phyloP scores from a whole-genome alignment of 64 coral and sea anemone genomes.

The Hydrozoanthus tunicans region DNA sequence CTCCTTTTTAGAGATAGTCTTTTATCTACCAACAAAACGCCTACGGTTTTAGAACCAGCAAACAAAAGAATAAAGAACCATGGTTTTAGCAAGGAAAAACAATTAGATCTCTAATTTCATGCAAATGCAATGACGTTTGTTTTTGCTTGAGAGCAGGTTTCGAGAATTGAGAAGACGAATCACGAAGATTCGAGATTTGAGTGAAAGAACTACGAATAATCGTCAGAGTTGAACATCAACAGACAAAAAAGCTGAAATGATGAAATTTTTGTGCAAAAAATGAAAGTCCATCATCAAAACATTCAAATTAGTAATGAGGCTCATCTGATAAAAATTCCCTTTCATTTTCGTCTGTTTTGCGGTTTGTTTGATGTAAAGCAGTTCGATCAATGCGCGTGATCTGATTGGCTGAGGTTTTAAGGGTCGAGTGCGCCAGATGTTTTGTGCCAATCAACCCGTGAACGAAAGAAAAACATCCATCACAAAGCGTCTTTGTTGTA shows the following conservation, averaged over 20 bases:
- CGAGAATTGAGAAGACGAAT: not conserved
- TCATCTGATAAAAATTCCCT: slow-evolving; percentile 57
- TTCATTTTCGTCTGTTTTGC: slow-evolving; percentile 58
- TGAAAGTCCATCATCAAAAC: slow-evolving; percentile 13
- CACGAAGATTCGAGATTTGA: not conserved
- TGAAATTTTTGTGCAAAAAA: not conserved
- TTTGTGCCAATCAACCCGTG: slow-evolving; percentile 45
- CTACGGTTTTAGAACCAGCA: not conserved
- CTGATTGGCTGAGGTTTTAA: slow-evolving; percentile 27
- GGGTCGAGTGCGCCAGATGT: slow-evolving; percentile 39
- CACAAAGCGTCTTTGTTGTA: slow-evolving; percentile 58
- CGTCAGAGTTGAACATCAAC: not conserved
- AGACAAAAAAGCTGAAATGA: not conserved
- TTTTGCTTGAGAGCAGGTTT: slow-evolving; percentile 43
- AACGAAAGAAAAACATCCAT: slow-evolving; percentile 24
- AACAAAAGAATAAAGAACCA: slow-evolving; percentile 1
- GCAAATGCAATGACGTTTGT: slow-evolving; percentile 64
- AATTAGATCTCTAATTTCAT: slow-evolving; percentile 58
- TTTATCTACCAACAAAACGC: not conserved
- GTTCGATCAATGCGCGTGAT: not conserved
- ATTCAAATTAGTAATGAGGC: slow-evolving; percentile 39
- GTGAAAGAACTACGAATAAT: not conserved
- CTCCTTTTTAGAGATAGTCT: not conserved
- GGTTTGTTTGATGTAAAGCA: slow-evolving; percentile 52
- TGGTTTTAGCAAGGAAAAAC: slow-evolving; percentile 19